A percentile compares a stretch with the other conserved stretches of the same genome.
Evolutionary conservation across 37 sponge, comb jelly and placozoan species (phyloP).

Genomic region (Cladorhizidae sp.): DNA sequence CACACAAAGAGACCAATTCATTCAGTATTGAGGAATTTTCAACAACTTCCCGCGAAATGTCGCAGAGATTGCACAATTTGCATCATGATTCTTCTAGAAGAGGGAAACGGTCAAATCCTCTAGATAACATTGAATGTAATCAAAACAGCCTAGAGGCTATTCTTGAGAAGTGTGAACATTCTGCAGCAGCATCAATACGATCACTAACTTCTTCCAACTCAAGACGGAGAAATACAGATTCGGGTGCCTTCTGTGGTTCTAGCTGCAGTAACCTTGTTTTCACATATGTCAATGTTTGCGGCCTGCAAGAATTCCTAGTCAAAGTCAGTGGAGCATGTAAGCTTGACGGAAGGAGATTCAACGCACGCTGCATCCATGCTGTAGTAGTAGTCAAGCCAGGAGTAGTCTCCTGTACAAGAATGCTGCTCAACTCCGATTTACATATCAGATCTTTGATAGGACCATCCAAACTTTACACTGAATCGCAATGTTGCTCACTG

Average conservation of each 20-base stretch:
- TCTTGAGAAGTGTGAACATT: background rate
- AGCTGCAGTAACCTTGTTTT: background rate
- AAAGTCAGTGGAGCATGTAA: conserved; percentile 8
- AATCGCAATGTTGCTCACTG: background rate
- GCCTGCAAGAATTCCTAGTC: background rate
- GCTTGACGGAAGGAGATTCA: background rate
- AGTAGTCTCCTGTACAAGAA: background rate
- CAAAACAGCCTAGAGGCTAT: background rate
- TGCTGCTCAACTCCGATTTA: too few relatives aligned
- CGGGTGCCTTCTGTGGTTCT: background rate
- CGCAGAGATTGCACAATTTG: too few relatives aligned
- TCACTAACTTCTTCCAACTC: background rate
- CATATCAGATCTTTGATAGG: background rate
- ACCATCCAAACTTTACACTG: background rate
- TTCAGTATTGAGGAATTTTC: too few relatives aligned
- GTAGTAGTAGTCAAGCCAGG: background rate
- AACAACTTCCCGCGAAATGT: too few relatives aligned
- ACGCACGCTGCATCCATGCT: background rate
- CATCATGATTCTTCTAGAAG: too few relatives aligned
- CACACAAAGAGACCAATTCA: too few relatives aligned
- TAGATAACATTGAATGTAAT: background rate
- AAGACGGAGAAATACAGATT: background rate
- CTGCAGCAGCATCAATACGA: background rate
- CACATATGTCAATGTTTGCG: background rate
- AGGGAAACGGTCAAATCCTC: background rate